phyloP scores from a whole-genome alignment of 2,888 invertebrate species.

The Emmelina monodactyla region DNA sequence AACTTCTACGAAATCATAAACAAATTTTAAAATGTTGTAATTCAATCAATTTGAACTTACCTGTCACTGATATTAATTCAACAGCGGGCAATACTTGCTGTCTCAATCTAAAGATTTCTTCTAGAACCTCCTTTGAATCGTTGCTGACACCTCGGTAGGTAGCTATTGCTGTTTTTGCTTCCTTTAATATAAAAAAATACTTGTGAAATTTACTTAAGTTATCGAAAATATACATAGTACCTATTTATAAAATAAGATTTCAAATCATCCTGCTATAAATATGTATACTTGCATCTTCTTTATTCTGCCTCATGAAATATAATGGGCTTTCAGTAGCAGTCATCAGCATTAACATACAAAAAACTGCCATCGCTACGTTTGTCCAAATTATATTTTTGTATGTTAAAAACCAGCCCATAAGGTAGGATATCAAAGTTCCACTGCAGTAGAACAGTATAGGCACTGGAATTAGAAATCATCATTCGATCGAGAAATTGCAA shows the following conservation, averaged over 20 bases:
- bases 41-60: too few species aligned
- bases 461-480: too few species aligned
- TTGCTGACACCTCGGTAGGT: slow-evolving; percentile 36
- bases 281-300: slow-evolving; percentile 39
- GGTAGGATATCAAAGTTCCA: slow-evolving; percentile 34
- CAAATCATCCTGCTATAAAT: too few species aligned
- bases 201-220: too few species aligned
- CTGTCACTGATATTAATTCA: slow-evolving; percentile 36
- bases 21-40: too few species aligned
- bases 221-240: too few species aligned
- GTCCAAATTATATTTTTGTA: slow-evolving; percentile 36
- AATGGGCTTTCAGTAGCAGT: slow-evolving; percentile 43
- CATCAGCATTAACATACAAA: slow-evolving; percentile 24
- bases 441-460: slow-evolving; percentile 26
- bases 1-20: too few species aligned
- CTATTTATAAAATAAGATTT: too few species aligned
- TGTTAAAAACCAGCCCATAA: slow-evolving; percentile 37
- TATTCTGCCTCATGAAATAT: slow-evolving; percentile 35
- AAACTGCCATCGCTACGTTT: slow-evolving; percentile 27
- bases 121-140: slow-evolving; percentile 34
- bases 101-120: slow-evolving; percentile 42
- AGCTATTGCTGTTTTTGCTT: slow-evolving; percentile 35
- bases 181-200: too few species aligned
- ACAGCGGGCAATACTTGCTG: slow-evolving; percentile 39
- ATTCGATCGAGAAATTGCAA: too few species aligned